Evolutionary conservation across 2,113 vertebrate genomes (phyloP), one percentile per base, ranked within the genome.

Genomic region (Lophotis ruficrista): DNA sequence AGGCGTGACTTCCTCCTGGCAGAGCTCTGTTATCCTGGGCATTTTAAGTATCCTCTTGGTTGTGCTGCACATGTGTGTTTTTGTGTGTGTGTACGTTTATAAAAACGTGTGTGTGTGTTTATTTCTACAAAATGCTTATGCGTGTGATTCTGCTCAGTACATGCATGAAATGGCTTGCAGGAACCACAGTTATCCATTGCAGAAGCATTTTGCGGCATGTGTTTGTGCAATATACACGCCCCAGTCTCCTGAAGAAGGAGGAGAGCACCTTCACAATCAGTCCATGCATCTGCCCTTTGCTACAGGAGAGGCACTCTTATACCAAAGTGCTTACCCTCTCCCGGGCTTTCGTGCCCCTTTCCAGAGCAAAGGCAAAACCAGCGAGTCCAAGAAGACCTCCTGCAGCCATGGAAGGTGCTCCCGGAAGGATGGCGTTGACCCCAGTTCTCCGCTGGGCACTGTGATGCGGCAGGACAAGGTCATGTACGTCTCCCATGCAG

Each of bases 291-390:
- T 98, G 37, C 99, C 98, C 3, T 99, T 98, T 45, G 97, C 98
- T 12, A 99, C 98, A 3, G 99, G 98, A 14, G 99, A 99, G 83
- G 98, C 98, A 0, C 93, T 99, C 79, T 97, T 99, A 11, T 99
- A 99, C 92, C 98, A 98, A 94, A 98, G 94, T 23, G 53, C 97
- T 93, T 97, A 96, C 94, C 97, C 20, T 95, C 89, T 92, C 54
- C 62, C 11, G 0, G 85, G 83, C 61, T 98, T 97, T 61, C 85
- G 89, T 21, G 98, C 98, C 10, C 92, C 81, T 35, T 47, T 83
- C 72, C 92, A 92, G 62, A 84, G 57, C 64, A 97, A 95, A 50
- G 97, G 98, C 64, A 98, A 97, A 45, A 95, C 90, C 62, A 73
- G 17, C 75, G 98, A 96, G 90, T 87, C 96, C 45, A 98, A 97